Base-by-base conservation (phyloP, 2,113 vertebrate species). In the Heterocephalus glaber region DNA sequence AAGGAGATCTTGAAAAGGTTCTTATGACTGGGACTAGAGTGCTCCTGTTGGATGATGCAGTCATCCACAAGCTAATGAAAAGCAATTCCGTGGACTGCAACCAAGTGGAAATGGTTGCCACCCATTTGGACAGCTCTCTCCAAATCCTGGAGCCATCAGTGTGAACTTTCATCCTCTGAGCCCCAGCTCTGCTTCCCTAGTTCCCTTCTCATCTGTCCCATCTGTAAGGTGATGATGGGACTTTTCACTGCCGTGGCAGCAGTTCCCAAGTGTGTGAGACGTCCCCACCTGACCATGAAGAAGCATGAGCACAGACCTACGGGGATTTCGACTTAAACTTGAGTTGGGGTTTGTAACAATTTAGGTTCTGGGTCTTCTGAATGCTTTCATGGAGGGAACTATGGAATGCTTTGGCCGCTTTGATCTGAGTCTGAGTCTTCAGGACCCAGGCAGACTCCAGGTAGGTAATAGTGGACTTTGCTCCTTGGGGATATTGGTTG, bases 381-480 rank as follows among this genome's bases (percentile, higher is more conserved):
- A 99, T 98, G 97, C 98, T 98, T 98, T 98, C 99, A 5, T 99
- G 99, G 66, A 99, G 97, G 97, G 99, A 99, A 98, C 99, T 99
- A 98, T 99, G 99, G 99, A 99, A 99, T 26, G 99, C 99, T 96
- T 99, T 99, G 98, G 99, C 99, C 98, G 99, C 99, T 98, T 99
- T 99, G 99, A 99, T 99, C 99, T 99, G 98, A 5, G 99, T 99
- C 99, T 99, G 99, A 98, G 99, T 99, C 87, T 99, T 99, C 97
- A n/a, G 95, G 80, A 90, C 66, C 54, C 76, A 35, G 56, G 52
- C 74, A 86, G 86, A 90, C 56, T 38, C 89, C 63, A 88, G 77
- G 86, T 66, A 94, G 74, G 65, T 66, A 63, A 72, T 3, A 26
- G 35, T 58, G 72, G 90, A 68, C 3, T 68, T 49, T 86, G 1